Percentiles rank a stretch among this genome's conserved stretches.
These are phyloP conservation scores for Seira sanloemensis DNA, from an alignment of 2,888 invertebrate species.

Conservation along the genomic window DNA sequence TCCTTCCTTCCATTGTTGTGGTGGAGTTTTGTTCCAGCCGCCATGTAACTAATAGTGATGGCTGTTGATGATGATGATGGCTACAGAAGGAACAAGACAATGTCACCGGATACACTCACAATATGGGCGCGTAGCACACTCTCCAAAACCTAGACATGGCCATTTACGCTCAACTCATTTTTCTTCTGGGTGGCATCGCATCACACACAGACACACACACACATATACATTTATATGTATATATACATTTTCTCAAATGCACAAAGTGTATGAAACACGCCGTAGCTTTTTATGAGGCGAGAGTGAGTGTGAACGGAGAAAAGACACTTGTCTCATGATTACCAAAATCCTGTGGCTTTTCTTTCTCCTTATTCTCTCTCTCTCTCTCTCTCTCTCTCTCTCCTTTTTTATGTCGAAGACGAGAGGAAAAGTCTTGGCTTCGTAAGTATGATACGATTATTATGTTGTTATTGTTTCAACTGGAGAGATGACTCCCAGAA, in stretches of 20 bases:
- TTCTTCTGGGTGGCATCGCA: too few relatives aligned
- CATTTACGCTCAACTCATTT: too few relatives aligned
- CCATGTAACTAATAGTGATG: neutral
- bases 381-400: constrained; percentile 1
- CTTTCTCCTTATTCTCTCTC: constrained; percentile 26
- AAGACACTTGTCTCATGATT: constrained; percentile 62
- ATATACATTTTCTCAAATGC: too few relatives aligned
- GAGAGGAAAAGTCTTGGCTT: constrained; percentile 28
- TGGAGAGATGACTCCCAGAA: neutral
- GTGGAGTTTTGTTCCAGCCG: neutral
- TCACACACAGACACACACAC: too few relatives aligned
- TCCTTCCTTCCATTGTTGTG: neutral
- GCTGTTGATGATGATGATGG: neutral
- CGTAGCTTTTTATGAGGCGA: too few relatives aligned
- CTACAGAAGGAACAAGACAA: neutral
- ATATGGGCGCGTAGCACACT: too few relatives aligned
- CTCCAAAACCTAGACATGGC: too few relatives aligned
- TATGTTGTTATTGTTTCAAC: constrained; percentile 20
- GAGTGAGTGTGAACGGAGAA: constrained; percentile 45
- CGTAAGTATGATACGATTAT: neutral
- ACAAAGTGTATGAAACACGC: too few relatives aligned
- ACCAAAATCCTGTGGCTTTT: constrained; percentile 63
- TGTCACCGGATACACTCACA: too few relatives aligned
- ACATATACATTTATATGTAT: too few relatives aligned
- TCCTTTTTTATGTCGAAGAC: constrained; percentile 30